These are phyloP conservation scores for Trididemnum clinides DNA, from an alignment of 23 tunicate species.

Conservation along the genomic window DNA sequence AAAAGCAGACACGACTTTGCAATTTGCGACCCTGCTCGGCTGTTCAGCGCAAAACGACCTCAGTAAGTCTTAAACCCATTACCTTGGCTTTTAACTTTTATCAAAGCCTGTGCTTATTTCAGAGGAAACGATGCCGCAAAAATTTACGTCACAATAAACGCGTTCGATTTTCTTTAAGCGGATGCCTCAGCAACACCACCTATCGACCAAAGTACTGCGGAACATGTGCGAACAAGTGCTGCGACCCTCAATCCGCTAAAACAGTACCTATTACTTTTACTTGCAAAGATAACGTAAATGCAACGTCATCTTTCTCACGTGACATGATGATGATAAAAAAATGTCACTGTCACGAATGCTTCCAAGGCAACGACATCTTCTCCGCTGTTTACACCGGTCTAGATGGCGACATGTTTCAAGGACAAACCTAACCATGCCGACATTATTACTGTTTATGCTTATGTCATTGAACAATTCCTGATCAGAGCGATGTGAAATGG, in stretches of 20 bases:
- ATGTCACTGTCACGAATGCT: conserved; percentile 52
- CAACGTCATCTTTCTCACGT: conserved; percentile 28
- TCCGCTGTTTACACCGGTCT: conserved; percentile 11
- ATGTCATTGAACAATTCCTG: too few relatives aligned
- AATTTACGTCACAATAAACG: conserved; percentile 49
- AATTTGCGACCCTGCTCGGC: conserved; percentile 69
- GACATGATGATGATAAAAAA: conserved; percentile 72
- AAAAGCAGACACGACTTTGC: conserved; percentile 72
- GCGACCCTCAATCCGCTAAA: conserved; percentile 58
- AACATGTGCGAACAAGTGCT: conserved; percentile 64
- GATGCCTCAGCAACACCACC: conserved; percentile 61
- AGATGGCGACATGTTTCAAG: conserved; percentile 1
- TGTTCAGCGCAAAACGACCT: neutral
- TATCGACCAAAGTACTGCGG: conserved; percentile 89
- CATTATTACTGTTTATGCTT: too few relatives aligned
- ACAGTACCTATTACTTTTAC: conserved; percentile 58
- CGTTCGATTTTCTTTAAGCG: conserved; percentile 68
- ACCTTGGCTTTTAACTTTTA: neutral
- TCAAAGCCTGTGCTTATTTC: neutral
- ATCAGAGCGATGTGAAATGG: too few relatives aligned
- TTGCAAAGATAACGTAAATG: conserved; percentile 30
- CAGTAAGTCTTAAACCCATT: conserved; percentile 9
- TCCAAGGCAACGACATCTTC: conserved; percentile 29
- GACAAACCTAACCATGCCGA: too few relatives aligned
- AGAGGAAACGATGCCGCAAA: conserved; percentile 64